Percentiles rank a stretch among this genome's conserved stretches.
Conservation (phyloP, 1,140 invertebrate genomes). For the Lasaia peninsularis region DNA sequence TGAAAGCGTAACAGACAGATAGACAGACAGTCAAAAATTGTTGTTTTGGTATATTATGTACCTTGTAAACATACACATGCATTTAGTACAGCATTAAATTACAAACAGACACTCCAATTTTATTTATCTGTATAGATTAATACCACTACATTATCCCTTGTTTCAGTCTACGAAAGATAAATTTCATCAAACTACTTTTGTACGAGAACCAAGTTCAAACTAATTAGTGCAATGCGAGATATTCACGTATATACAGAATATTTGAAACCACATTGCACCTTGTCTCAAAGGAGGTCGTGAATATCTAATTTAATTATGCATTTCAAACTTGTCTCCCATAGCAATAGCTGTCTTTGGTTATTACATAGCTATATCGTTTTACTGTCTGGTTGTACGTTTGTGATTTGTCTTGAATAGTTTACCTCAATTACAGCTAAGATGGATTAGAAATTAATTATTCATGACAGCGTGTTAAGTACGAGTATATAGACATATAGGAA, state of each 20-base stretch:
- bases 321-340: constrained; percentile 26
- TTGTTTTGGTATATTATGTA: no score
- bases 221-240: constrained; percentile 1
- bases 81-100: no score
- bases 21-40: no score
- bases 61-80: no score
- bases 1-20: no score
- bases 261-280: constrained; percentile 11
- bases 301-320: constrained; percentile 29
- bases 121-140: no score
- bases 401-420: constrained; percentile 10
- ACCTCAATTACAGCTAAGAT: not conserved
- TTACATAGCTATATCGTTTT: constrained; percentile 14
- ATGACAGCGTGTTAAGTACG: not conserved
- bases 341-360: constrained; percentile 14
- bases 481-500: no score
- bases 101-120: no score
- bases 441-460: constrained; percentile 1
- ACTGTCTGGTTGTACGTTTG: constrained; percentile 5
- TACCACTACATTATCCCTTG: no score
- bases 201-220: not conserved
- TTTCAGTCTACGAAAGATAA: not conserved
- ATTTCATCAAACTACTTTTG: not conserved
- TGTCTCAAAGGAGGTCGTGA: constrained; percentile 26
- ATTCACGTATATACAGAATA: constrained; percentile 2